Conservation (phyloP, 2,797 vertebrate genomes). For the Prionace glauca region DNA sequence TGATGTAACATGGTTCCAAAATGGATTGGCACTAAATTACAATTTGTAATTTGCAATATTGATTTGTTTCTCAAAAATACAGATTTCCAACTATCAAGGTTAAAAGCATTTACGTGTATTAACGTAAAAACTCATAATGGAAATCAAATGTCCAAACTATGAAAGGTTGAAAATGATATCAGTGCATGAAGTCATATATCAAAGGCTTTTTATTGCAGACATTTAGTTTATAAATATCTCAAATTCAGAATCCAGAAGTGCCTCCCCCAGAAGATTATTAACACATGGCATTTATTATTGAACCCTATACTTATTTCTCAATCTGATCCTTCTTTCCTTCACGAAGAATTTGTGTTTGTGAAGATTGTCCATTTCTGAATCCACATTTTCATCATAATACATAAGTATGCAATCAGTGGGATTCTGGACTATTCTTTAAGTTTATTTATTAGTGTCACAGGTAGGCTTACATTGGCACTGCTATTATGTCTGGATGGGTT, state of each 20-base stretch:
- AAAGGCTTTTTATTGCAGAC: background rate
- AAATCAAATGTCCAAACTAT: conserved; percentile 29
- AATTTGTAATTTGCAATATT: background rate
- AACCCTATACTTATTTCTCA: background rate
- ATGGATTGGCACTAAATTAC: conserved; percentile 10
- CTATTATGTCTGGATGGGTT: too few relatives aligned
- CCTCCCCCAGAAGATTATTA: background rate
- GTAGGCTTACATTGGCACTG: too few relatives aligned
- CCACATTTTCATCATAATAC: background rate
- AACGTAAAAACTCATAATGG: conserved; percentile 4
- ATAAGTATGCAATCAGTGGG: background rate
- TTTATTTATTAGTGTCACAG: too few relatives aligned
- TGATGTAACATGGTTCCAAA: background rate
- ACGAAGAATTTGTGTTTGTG: background rate
- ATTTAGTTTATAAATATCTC: background rate
- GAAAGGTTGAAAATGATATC: conserved; percentile 14
- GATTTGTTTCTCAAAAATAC: background rate
- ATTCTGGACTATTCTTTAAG: background rate
- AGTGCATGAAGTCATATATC: conserved; percentile 11
- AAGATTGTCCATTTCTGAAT: background rate
- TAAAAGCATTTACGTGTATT: conserved; percentile 26
- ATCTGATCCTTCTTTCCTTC: background rate
- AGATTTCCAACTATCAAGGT: background rate
- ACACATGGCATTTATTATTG: background rate
- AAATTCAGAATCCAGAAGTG: background rate